Conservation (phyloP, 2,797 vertebrate genomes). For the Heteromormyrus szaboi region DNA sequence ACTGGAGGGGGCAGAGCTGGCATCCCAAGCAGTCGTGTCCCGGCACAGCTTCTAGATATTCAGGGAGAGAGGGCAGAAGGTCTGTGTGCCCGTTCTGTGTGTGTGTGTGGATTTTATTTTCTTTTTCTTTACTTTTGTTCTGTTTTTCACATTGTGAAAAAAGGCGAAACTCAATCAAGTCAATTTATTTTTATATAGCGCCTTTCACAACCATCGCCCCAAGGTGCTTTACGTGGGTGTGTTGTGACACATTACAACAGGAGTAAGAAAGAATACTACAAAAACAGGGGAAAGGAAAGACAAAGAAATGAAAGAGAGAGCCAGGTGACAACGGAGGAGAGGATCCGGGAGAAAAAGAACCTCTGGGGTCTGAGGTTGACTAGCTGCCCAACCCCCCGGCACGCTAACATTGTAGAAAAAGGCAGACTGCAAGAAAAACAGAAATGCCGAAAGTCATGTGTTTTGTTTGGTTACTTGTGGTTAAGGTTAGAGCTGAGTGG, state of each 20-base stretch:
- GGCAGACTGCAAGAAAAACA: too few species aligned
- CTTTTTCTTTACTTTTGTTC: background rate
- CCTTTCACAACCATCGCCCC: background rate
- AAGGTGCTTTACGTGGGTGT: background rate
- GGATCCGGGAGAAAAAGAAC: background rate
- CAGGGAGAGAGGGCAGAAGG: slow-evolving; percentile 11
- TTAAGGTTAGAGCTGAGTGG: background rate
- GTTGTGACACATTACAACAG: background rate
- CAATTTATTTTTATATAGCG: background rate
- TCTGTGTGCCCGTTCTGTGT: background rate
- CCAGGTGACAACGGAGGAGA: background rate
- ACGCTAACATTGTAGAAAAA: too few species aligned
- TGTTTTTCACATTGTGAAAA: background rate
- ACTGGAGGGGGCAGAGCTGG: slow-evolving; percentile 9
- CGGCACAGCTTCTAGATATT: background rate
- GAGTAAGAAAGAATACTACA: background rate
- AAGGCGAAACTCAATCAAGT: background rate
- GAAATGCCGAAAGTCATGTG: background rate
- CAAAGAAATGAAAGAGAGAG: background rate
- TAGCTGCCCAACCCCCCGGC: too few species aligned
- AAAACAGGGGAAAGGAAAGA: background rate
- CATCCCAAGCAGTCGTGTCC: background rate
- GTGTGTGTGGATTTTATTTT: background rate
- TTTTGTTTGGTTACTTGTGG: background rate
- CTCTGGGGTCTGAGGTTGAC: background rate